phyloP scores from a whole-genome alignment of 2,113 vertebrate species.

The Urocitellus parryii region DNA sequence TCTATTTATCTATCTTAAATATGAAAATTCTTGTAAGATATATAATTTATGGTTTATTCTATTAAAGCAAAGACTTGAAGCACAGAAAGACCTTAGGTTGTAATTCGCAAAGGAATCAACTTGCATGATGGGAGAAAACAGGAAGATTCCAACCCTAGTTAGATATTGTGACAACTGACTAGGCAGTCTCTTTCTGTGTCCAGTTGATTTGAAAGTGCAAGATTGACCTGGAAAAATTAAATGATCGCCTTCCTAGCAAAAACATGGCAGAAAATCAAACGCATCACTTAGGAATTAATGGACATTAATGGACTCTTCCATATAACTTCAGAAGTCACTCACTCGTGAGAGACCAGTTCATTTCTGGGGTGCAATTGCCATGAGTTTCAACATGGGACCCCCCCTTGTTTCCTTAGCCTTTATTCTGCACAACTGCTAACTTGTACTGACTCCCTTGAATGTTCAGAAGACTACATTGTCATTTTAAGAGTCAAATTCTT shows the following conservation, averaged over 20 bases:
- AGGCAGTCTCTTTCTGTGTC: not conserved
- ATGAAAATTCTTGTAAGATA: not conserved
- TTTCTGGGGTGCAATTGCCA: not conserved
- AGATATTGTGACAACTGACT: not conserved
- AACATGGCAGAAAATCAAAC: not conserved
- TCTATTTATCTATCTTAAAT: not conserved
- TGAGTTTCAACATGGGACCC: not conserved
- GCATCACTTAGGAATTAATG: not conserved
- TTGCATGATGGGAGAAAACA: not conserved
- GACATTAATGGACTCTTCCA: not conserved
- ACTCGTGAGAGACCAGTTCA: not conserved
- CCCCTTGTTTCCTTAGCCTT: not conserved
- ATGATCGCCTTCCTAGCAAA: not conserved
- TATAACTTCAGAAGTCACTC: not conserved
- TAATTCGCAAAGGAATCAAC: constrained; percentile 11
- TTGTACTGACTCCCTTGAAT: not conserved
- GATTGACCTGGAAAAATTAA: not conserved
- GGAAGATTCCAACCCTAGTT: not conserved
- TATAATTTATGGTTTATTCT: not conserved
- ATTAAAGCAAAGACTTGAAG: constrained; percentile 1
- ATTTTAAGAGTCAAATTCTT: constrained; percentile 25
- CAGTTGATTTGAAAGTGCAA: not conserved
- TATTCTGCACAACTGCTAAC: not conserved
- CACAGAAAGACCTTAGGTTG: not conserved
- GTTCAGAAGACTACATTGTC: not conserved